Base-by-base conservation (phyloP, 2,888 invertebrate species). In the Idaea biselata region DNA sequence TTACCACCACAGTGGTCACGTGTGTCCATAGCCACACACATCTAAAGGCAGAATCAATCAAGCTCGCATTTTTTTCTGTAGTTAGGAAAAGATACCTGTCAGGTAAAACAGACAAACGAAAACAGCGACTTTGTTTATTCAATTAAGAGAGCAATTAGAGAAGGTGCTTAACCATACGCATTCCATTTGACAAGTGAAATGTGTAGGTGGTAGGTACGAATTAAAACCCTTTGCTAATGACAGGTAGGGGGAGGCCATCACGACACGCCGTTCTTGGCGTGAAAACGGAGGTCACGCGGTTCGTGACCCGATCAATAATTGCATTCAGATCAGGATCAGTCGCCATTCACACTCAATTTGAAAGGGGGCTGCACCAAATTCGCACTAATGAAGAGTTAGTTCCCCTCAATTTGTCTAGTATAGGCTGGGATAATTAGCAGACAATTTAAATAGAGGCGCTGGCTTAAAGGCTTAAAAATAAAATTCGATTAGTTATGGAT, bases 101-200 rank as follows among this genome's bases (percentile, higher is more conserved):
- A 5, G 5, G 25, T 3, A 5, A 25, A 5, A 25, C 25, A 25
- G 25, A 25, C 25, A 25, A 25, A 25, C 25, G 25, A 25, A 25
- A 25, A 25, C 25, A 25, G 25, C 25, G 25, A 25, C 5, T 81
- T 80, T 77, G 77, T 79, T 76, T 76, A 70, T 66, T 71, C 63
- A 58, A 25, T 25, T 25, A 3, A 25, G 25, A 25, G 25, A 25
- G 25, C 25, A 25, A 25, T 25, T 25, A 25, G 25, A 25, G 63
- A 67, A 72, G 74, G 71, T 71, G 78, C 76, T 72, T 73, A 72
- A 65, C 74, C 75, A 73, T 72, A 73, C 74, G 74, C 76, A 78
- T 85, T 89, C 79, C 86, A 88, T 88, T 83, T 85, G 88, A 85
- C 78, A 82, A 81, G 79, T 78, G 44, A 79, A 80, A 79, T 80